These are phyloP conservation scores for Melieria crassipennis DNA, from an alignment of 2,888 invertebrate genomes.

Conservation along the genomic window DNA sequence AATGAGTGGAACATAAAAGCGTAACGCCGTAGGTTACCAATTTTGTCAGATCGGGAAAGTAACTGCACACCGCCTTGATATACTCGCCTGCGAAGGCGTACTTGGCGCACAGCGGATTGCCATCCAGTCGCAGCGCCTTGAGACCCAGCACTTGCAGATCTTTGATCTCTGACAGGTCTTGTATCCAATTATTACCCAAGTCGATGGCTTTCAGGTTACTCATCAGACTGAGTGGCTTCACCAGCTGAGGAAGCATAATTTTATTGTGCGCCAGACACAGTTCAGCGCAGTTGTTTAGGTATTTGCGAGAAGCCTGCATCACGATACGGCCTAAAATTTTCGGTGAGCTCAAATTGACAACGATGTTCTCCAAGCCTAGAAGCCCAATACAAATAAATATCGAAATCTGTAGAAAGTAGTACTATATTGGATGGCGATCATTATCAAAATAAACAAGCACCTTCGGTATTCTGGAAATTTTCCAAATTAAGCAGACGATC, in stretches of 20 bases:
- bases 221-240: constrained; percentile 52
- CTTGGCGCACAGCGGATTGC: constrained; percentile 57
- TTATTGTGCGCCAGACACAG: constrained; percentile 55
- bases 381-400: not conserved
- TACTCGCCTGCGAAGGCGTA: constrained; percentile 57
- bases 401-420: not conserved
- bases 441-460: constrained; percentile 17
- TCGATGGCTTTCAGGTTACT: constrained; percentile 57
- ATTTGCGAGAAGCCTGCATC: constrained; percentile 53
- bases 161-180: constrained; percentile 50
- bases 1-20: too few species aligned
- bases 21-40: constrained; percentile 42
- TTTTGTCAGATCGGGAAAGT: constrained; percentile 54
- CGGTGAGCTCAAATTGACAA: constrained; percentile 52
- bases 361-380: constrained; percentile 52
- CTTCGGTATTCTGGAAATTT: constrained; percentile 53
- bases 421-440: not conserved
- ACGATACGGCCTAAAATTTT: constrained; percentile 53
- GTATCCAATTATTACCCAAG: constrained; percentile 56
- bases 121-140: constrained; percentile 55
- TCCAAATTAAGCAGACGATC: constrained; percentile 57
- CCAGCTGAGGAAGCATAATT: constrained; percentile 49
- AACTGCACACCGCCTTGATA: constrained; percentile 48
- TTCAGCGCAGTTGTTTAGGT: constrained; percentile 54
- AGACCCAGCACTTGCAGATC: constrained; percentile 51